Base-by-base conservation (phyloP, 2,888 invertebrate genomes). In the Nymphalis urticae region DNA sequence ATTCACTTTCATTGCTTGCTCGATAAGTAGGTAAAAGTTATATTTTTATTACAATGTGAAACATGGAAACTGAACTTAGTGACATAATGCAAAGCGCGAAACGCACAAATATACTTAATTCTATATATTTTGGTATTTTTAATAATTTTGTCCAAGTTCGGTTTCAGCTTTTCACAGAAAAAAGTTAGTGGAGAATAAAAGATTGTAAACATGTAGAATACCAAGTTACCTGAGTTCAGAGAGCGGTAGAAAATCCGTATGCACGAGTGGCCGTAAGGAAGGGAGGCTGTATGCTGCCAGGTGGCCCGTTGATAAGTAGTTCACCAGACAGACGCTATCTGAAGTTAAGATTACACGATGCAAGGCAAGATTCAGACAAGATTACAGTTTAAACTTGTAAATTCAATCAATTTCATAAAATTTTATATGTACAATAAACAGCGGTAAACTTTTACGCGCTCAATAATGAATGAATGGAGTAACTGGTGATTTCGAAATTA, bases 311-410 rank as follows among this genome's bases (percentile, higher is more conserved):
- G 98, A 98, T 82, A 98, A 94, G 94, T 98, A 99, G 91, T 97
- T 97, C 79, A 97, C 96, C 84, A 99, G 94, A 90, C 98, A 98
- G 80, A 98, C 97, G 87, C 97, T 97, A 92, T 98, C 98, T 98
- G 95, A 16, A 86, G 27, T 2, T 3, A 27, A 21, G 21, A 27
- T 27, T 27, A 5, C 27, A 27, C 5, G 5, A 27, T 5, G 4
- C 3, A 27, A 5, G 27, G 27, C 27, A 27, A 21, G 21, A 21
- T 21, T 86, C 59, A 10, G 19, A n/a, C n/a, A 10, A 10, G 19
- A 58, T n/a, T 10, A 58, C 8, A 36, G 6, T 56, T 13, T 19
- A 36, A 50, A 13, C 2, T 42, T 13, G 13, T 42, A 42, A 42
- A 42, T 27, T 27, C 10, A 42, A 10, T 42, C 3, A 42, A 42